Conservation (phyloP, 2,888 invertebrate species). For the Drosophila limbata region DNA sequence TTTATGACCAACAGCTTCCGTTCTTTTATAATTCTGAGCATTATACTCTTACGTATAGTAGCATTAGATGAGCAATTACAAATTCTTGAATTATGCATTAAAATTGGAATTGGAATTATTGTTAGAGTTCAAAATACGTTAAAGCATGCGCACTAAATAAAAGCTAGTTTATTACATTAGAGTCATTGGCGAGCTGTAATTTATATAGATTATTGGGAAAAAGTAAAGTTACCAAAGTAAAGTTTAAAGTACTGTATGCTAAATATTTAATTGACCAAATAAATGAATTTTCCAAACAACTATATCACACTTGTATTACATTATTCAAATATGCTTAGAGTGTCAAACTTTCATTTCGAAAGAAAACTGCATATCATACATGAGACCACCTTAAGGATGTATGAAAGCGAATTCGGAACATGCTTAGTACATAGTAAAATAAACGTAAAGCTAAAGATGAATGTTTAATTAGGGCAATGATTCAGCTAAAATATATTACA, state of each 20-base stretch:
- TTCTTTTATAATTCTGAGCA: slow-evolving; percentile 26
- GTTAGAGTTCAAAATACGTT: slow-evolving; percentile 29
- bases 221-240: not conserved
- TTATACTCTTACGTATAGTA: slow-evolving; percentile 21
- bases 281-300: too few relatives aligned
- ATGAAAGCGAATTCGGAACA: too few relatives aligned
- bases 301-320: too few relatives aligned
- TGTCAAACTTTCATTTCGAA: too few relatives aligned
- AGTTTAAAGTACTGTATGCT: not conserved
- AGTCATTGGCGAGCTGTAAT: not conserved
- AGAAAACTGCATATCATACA: too few relatives aligned
- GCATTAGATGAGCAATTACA: slow-evolving; percentile 26
- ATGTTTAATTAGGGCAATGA: too few relatives aligned
- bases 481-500: too few relatives aligned
- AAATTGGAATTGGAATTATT: slow-evolving; percentile 34
- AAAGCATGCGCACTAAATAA: slow-evolving; percentile 53
- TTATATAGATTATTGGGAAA: not conserved
- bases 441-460: too few relatives aligned
- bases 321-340: too few relatives aligned
- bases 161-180: slow-evolving; percentile 7
- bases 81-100: slow-evolving; percentile 23
- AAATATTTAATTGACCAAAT: too few relatives aligned
- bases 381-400: too few relatives aligned
- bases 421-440: too few relatives aligned
- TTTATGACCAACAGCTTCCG: slow-evolving; percentile 34